phyloP scores from a whole-genome alignment of 1,140 invertebrate genomes.

The Conopomorpha cramerella region DNA sequence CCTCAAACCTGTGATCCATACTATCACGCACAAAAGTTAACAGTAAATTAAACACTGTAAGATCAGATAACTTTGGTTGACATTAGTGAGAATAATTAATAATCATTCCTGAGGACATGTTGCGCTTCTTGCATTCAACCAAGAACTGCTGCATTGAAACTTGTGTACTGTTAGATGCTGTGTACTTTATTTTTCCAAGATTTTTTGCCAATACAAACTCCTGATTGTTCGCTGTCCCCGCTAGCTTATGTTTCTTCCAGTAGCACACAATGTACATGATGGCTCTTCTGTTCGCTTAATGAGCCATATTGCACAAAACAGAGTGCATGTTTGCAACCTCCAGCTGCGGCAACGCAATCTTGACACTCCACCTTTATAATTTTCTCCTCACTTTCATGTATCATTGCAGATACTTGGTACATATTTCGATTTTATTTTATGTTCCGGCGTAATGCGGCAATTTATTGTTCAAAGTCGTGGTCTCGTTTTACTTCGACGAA shows the following conservation, averaged over 20 bases:
- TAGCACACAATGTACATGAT: slow-evolving; percentile 19
- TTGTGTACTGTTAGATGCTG: background rate
- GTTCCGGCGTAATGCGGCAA: background rate
- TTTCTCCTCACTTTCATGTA: background rate
- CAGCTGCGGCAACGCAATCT: background rate
- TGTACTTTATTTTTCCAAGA: background rate
- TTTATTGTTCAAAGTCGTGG: background rate
- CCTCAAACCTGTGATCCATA: background rate
- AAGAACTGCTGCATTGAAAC: background rate
- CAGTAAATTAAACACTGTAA: background rate
- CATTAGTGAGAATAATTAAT: background rate
- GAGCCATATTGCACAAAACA: slow-evolving; percentile 23
- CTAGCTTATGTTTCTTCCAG: slow-evolving; percentile 17
- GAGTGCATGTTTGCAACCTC: slow-evolving; percentile 24
- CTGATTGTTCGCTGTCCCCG: background rate
- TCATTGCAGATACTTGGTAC: background rate
- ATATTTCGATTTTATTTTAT: background rate
- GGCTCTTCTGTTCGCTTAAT: slow-evolving; percentile 20
- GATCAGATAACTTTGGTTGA: background rate
- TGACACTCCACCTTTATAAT: background rate
- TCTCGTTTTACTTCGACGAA: slow-evolving; percentile 3
- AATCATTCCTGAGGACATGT: background rate
- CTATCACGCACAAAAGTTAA: background rate
- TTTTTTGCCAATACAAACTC: background rate
- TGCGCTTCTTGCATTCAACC: background rate